Evolutionary conservation across 92 coral and sea anemone genomes (phyloP), one percentile per base, ranked within the genome.

Genomic region (Meandrina meandrites): DNA sequence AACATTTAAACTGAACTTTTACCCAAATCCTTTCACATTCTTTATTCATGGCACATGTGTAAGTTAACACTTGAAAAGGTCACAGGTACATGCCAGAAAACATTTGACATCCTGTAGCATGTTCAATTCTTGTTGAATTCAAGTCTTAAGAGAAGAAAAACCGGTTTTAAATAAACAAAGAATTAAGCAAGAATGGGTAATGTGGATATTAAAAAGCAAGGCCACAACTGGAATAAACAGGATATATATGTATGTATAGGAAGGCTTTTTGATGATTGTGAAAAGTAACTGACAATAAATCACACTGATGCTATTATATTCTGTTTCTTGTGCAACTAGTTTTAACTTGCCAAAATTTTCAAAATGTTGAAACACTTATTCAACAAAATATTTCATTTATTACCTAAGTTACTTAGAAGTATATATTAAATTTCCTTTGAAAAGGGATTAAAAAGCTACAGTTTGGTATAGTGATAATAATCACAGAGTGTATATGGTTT

Each of bases 11-110:
- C 13, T 17, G 1, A 13, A 17, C 37, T 37, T 73, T 16, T n/a
- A 37, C 5, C 50, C 28, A 73, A 73, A 73, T 45, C 19, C n/a
- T 76, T 42, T 76, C 30, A 45, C 79, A 45, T 70, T 70, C 8
- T 54, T 81, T 69, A 82, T 82, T 70, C 67, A 32, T 24, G 66
- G 19, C 22, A 48, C 60, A 10, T 30, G 32, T 66, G 71, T 66
- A 66, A 66, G 48, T 73, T 71, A 74, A 57, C 87, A 72, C 79
- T 51, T 48, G 69, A 40, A 74, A 74, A 42, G 80, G 58, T 54
- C 79, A 77, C 88, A 77, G 88, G 88, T 85, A 78, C 74, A 24
- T 58, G 75, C 48, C 81, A 76, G 77, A 73, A 78, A 64, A n/a
- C 56, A 37, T 78, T 84, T 57, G 57, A 56, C n/a, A 27, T 81